Base-by-base conservation (phyloP, 2,797 vertebrate species). In the Molossus molossus region DNA sequence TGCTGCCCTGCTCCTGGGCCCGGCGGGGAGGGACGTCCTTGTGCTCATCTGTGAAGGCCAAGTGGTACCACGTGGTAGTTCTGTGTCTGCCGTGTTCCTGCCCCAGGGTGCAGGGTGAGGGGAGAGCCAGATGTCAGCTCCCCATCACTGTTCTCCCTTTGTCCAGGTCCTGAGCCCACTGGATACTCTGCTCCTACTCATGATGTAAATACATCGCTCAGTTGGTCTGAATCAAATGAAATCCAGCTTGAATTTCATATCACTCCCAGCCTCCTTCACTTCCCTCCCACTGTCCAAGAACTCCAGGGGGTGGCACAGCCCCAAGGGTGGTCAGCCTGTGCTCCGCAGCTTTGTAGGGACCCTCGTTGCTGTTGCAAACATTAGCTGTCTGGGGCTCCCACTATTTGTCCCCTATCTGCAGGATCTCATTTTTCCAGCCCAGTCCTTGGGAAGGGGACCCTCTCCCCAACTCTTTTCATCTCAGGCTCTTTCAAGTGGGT, bases 1-100 rank as follows among this genome's bases (percentile, higher is more conserved):
- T 29, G 25, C 88, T n/a, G 82, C 64, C 87, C 95, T 89, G 73
- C 73, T 85, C 81, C 48, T 62, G 62, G 82, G 87, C 91, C 95
- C 87, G 45, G 50, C 0, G 3, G 94, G 87, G 50, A 96, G 27
- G 80, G 94, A 94, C 0, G 95, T 87, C 97, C 93, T 97, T 97
- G 94, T 91, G 80, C 57, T 96, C 96, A 87, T 91, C 87, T 94
- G 96, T 96, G 97, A 97, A 97, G 97, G 96, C 96, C 72, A 4
- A 84, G 60, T 27, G 33, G 64, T 40, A 15, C 50, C 96, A 96
- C 45, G 5, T 95, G 97, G 83, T 45, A 37, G 67, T 33, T 85
- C 85, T 93, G 83, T 94, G 86, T 89, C 92, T 82, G 96, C 84
- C 45, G n/a, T 73, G 83, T 91, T 91, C 76, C 83, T 73, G 96